phyloP scores from a whole-genome alignment of 2,888 invertebrate species.

The Ectemnius cavifrons region DNA sequence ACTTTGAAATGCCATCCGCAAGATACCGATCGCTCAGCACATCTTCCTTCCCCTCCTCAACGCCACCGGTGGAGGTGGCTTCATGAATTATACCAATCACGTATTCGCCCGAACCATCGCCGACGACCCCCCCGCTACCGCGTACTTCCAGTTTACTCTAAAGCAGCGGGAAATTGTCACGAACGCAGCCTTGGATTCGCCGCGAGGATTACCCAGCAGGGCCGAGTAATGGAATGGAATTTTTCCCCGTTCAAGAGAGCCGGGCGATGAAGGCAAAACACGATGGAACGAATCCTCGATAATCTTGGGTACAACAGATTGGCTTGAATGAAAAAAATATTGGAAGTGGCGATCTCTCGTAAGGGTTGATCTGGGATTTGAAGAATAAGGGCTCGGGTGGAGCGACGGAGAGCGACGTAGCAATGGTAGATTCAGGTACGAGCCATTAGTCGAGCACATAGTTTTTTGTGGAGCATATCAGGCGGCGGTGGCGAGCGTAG shows the following conservation, averaged over 20 bases:
- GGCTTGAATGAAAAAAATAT: not conserved
- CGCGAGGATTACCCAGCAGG: not conserved
- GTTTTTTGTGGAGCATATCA: slow-evolving; percentile 30
- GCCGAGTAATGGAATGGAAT: not conserved
- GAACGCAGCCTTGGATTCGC: not conserved
- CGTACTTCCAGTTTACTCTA: slow-evolving; percentile 53
- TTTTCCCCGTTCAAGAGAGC: not conserved
- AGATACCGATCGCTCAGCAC: slow-evolving; percentile 7
- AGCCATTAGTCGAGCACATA: slow-evolving; percentile 52
- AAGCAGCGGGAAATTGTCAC: slow-evolving; percentile 30
- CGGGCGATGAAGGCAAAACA: slow-evolving; percentile 38
- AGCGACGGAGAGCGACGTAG: not conserved
- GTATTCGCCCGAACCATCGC: slow-evolving; percentile 1
- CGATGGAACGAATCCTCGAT: not conserved
- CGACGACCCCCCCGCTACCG: not conserved
- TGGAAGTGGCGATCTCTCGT: no score
- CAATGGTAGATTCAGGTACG: slow-evolving; percentile 13
- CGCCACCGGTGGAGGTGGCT: not conserved
- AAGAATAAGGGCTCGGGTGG: not conserved
- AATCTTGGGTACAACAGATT: not conserved
- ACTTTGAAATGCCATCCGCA: slow-evolving; percentile 6
- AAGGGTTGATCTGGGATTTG: not conserved
- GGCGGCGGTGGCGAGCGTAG: slow-evolving; percentile 26
- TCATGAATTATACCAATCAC: slow-evolving; percentile 19
- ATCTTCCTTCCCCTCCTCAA: slow-evolving; percentile 12